Base-by-base conservation (phyloP, 2,797 vertebrate genomes). In the Cirrhinus molitorella region DNA sequence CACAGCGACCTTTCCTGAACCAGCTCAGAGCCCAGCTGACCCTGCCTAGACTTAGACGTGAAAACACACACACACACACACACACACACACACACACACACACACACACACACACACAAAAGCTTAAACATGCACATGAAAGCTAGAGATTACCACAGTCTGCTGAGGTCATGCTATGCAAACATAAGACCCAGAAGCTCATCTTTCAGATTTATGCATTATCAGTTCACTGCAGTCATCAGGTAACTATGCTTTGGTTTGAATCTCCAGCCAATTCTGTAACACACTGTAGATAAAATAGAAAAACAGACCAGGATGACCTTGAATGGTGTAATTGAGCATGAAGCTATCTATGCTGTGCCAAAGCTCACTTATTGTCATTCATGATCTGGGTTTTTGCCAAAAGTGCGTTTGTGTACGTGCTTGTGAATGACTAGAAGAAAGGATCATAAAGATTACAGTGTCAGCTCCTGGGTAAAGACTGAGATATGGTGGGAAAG, bases 251-350 rank as follows among this genome's bases (percentile, higher is more conserved):
- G 80, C 28, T 65, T 49, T 78, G 25, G 23, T n/a, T 63, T 28
- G 79, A 86, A 86, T 74, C 79, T 70, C 13, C 51, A 85, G 87
- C 81, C 70, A 89, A 88, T 83, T 87, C 78, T 86, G 63, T 81
- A 79, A 80, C 81, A 83, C 84, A 86, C 84, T 85, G 9, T 40
- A 49, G 16, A 75, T 40, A 81, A 83, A 84, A 88, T 57, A 82
- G 72, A 86, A 88, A 91, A 91, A 87, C 86, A 76, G 81, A 87
- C 91, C 81, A 71, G 80, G 89, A 87, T 93, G 91, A 93, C 92
- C 91, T 89, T 92, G 86, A 93, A 92, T 90, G 87, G 87, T 53
- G 55, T 37, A 23, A 34, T 23, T 53, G 31, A 70, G 77, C 71
- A 49, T 78, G 53, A 90, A 81, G 88, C n/a, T n/a, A 88, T 90